phyloP scores from a whole-genome alignment of 2,888 invertebrate genomes.

The Lithophane semibrunnea region DNA sequence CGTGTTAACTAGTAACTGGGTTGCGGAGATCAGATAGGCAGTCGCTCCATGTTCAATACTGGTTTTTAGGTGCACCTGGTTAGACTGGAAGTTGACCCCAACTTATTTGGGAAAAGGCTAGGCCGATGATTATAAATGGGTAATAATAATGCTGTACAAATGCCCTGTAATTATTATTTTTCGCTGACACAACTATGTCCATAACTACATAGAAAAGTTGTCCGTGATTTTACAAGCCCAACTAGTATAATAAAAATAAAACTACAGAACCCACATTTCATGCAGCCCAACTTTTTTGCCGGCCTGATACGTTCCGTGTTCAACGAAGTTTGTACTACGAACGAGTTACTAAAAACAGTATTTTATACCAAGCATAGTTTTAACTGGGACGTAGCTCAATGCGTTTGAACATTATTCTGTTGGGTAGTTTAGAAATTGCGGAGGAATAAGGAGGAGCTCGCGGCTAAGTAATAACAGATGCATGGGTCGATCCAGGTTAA shows the following conservation, averaged over 20 bases:
- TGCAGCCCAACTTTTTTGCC: slow-evolving; percentile 58
- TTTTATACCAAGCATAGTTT: slow-evolving; percentile 61
- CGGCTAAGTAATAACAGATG: no score
- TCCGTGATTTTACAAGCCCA: slow-evolving; percentile 32
- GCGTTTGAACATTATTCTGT: slow-evolving; percentile 44
- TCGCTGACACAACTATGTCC: no score
- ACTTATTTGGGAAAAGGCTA: no score
- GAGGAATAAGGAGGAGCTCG: no score
- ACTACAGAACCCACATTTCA: slow-evolving; percentile 45
- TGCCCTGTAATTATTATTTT: not conserved
- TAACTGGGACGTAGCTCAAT: slow-evolving; percentile 55
- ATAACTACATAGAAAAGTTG: slow-evolving; percentile 13
- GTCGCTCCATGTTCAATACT: no score
- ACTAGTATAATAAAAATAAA: slow-evolving; percentile 42
- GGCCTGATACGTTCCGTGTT: slow-evolving; percentile 49
- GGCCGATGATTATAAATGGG: no score
- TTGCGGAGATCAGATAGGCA: no score
- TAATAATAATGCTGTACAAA: not conserved
- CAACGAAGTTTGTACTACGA: slow-evolving; percentile 58
- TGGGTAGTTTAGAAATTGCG: slow-evolving; percentile 34
- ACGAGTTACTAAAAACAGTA: slow-evolving; percentile 61
- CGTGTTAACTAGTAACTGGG: no score
- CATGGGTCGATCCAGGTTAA: no score
- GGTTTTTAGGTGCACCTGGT: no score
- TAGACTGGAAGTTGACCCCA: no score